Evolutionary conservation across 2,888 invertebrate genomes (phyloP).

Genomic region (Gasteruption jaculator): DNA sequence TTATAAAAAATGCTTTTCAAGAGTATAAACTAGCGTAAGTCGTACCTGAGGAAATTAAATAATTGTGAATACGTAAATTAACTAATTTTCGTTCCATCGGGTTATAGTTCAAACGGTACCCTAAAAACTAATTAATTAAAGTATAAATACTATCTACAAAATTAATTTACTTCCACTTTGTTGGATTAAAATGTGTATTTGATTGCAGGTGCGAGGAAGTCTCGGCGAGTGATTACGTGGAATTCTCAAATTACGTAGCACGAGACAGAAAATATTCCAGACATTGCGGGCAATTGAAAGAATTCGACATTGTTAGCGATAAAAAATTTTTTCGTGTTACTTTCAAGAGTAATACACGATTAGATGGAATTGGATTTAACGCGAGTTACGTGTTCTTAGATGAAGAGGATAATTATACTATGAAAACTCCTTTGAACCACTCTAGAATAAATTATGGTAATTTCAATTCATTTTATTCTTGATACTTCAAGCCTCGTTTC

Average conservation of each 20-base stretch:
- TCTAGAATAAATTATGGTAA: constrained; percentile 28
- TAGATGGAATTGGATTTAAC: constrained; percentile 92
- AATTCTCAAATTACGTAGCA: constrained; percentile 91
- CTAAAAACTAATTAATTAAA: no score
- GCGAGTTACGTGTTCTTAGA: constrained; percentile 84
- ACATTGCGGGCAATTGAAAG: constrained; percentile 81
- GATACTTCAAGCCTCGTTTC: no score
- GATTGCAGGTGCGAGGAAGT: constrained; percentile 79
- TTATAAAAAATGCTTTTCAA: no score
- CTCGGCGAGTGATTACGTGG: constrained; percentile 92
- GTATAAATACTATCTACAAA: no score
- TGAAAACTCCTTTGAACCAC: constrained; percentile 46
- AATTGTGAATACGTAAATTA: no score
- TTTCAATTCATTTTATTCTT: no score
- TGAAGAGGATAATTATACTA: constrained; percentile 60
- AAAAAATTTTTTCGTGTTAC: constrained; percentile 91
- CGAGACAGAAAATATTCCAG: constrained; percentile 84
- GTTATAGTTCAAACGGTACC: no score
- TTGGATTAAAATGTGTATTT: no score
- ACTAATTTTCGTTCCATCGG: no score
- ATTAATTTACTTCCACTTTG: no score
- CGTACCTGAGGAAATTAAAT: no score
- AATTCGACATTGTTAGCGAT: constrained; percentile 82
- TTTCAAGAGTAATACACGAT: constrained; percentile 88
- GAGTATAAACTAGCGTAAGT: no score